Evolutionary conservation across 2,888 invertebrate species (phyloP).

Genomic region (Carabus problematicus): DNA sequence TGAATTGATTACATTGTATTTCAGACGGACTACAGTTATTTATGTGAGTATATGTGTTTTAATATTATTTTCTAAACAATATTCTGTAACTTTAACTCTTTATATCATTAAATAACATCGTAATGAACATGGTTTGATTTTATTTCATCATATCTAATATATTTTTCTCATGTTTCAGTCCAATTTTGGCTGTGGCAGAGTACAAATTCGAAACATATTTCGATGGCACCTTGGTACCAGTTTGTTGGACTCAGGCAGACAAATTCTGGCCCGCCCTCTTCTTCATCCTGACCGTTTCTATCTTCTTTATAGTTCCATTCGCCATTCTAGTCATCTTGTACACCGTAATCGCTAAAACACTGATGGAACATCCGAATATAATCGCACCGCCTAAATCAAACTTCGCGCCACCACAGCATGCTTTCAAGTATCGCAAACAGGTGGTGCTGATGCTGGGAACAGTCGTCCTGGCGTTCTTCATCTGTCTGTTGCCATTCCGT

Average conservation of each 20-base stretch:
- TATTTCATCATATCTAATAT: too few relatives aligned
- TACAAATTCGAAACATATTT: conserved; percentile 75
- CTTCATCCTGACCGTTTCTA: conserved; percentile 78
- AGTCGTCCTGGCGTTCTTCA: conserved; percentile 88
- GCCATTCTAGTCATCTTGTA: conserved; percentile 82
- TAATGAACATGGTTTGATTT: too few relatives aligned
- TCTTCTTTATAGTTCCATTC: conserved; percentile 87
- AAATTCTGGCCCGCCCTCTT: conserved; percentile 80
- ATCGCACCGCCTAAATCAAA: conserved; percentile 67
- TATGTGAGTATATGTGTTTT: too few relatives aligned
- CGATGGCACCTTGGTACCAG: conserved; percentile 75
- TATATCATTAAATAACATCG: too few relatives aligned
- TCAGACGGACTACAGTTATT: too few relatives aligned
- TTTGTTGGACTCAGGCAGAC: conserved; percentile 82
- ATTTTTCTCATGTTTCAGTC: conserved; percentile 65
- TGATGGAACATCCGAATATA: conserved; percentile 79
- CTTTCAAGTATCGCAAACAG: conserved; percentile 78
- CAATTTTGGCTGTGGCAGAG: conserved; percentile 81
- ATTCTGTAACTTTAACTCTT: too few relatives aligned
- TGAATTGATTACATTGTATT: too few relatives aligned
- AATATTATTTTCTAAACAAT: too few relatives aligned
- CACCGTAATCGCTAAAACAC: conserved; percentile 83
- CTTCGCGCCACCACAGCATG: conserved; percentile 63
- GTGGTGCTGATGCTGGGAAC: conserved; percentile 89
- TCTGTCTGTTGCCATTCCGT: conserved; percentile 88